phyloP scores from a whole-genome alignment of 2,797 vertebrate genomes.

The Cossypha dichroa region DNA sequence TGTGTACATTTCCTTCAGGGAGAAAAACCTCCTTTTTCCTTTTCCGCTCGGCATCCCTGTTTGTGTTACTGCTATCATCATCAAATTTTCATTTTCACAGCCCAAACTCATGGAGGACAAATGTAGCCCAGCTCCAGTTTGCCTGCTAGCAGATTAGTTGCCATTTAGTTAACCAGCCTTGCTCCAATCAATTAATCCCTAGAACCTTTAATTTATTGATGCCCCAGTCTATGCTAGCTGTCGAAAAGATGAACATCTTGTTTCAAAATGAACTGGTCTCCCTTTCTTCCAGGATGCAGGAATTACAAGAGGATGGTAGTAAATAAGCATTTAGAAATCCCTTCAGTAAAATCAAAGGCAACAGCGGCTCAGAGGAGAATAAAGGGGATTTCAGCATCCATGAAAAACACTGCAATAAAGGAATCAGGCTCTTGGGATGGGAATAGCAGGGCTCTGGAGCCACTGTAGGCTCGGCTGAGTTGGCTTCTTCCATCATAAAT shows the following conservation, averaged over 20 bases:
- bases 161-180: constrained; percentile 64
- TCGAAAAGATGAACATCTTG: constrained; percentile 38
- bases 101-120: background rate
- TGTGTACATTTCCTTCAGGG: constrained; percentile 28
- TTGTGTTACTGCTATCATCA: constrained; percentile 5
- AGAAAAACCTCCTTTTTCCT: constrained; percentile 12
- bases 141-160: constrained; percentile 55
- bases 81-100: constrained; percentile 34
- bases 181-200: constrained; percentile 66
- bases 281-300: constrained; percentile 10
- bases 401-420: constrained; percentile 19
- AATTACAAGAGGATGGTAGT: background rate
- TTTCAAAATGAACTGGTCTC: constrained; percentile 43
- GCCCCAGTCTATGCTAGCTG: background rate
- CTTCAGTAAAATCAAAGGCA: constrained; percentile 37
- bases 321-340: constrained; percentile 61
- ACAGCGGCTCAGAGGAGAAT: constrained; percentile 1
- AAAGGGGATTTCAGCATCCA: constrained; percentile 23
- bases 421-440: background rate
- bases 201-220: constrained; percentile 61
- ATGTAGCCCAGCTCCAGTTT: constrained; percentile 6
- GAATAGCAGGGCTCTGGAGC: background rate
- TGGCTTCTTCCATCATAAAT: background rate
- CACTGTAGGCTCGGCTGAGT: background rate
- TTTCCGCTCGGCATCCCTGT: background rate